A percentile compares a stretch with the other conserved stretches of the same genome.
phyloP scores from a whole-genome alignment of 2,797 vertebrate genomes.

The Coccyzus lansbergi region DNA sequence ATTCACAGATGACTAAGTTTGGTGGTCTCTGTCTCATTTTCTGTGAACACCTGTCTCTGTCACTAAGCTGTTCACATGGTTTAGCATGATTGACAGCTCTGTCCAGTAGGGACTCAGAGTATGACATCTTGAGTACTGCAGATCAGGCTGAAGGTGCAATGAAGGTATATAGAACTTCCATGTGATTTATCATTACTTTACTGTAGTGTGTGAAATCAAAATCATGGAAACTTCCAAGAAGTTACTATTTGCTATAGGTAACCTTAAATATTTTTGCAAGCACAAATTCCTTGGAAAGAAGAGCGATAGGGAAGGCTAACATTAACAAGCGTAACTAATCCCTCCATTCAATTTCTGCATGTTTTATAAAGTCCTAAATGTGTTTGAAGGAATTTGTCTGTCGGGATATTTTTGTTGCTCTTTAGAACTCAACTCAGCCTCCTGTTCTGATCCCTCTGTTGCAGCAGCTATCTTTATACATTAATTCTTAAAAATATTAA shows the following conservation, averaged over 20 bases:
- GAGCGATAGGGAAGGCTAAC: neutral
- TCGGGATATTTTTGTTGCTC: neutral
- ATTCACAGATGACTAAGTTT: neutral
- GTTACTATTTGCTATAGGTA: neutral
- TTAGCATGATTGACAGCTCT: constrained; percentile 46
- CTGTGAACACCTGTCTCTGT: constrained; percentile 41
- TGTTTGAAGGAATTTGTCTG: neutral
- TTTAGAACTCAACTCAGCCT: neutral
- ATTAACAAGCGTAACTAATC: neutral
- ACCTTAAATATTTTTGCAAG: neutral
- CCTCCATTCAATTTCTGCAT: neutral
- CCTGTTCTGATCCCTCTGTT: neutral
- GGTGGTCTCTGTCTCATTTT: constrained; percentile 13
- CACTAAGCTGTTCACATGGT: neutral
- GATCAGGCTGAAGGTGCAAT: neutral
- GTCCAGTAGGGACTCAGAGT: constrained; percentile 5
- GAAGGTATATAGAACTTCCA: neutral
- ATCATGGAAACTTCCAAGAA: neutral
- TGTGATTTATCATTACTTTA: neutral
- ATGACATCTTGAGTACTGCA: neutral
- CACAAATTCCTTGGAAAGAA: neutral
- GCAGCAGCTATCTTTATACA: neutral
- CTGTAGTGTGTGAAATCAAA: neutral
- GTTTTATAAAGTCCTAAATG: neutral
- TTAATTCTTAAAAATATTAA: neutral